Conservation (phyloP, 2,113 vertebrate species). For the Carassius gibelio region DNA sequence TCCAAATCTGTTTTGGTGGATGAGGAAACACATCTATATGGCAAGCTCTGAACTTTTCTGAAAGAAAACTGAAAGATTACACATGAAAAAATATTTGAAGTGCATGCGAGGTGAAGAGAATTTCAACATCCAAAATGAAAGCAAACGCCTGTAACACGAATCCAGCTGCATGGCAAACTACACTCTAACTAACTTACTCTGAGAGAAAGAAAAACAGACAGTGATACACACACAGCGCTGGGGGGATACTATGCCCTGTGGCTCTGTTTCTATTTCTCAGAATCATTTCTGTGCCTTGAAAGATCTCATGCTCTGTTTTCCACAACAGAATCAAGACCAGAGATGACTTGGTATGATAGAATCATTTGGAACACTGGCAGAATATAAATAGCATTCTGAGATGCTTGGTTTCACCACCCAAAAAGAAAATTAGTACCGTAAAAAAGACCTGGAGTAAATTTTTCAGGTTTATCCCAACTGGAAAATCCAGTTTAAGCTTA, state of each 20-base stretch:
- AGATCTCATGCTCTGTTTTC: slow-evolving; percentile 18
- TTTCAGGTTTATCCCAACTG: background rate
- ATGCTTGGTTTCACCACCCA: background rate
- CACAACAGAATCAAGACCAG: slow-evolving; percentile 25
- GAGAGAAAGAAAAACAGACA: background rate
- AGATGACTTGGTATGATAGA: slow-evolving; percentile 21
- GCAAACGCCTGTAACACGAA: background rate
- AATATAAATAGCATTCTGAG: background rate
- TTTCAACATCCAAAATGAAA: background rate
- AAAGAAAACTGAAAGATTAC: background rate
- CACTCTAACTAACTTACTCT: background rate
- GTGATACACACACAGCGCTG: background rate
- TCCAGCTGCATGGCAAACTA: background rate
- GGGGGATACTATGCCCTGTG: slow-evolving; percentile 18
- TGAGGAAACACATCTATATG: background rate
- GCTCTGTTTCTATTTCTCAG: slow-evolving; percentile 28
- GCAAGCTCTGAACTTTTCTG: background rate
- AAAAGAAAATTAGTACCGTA: background rate
- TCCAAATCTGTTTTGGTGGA: background rate
- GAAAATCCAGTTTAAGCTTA: background rate
- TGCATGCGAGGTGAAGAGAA: background rate
- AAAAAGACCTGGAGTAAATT: background rate
- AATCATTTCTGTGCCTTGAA: slow-evolving; percentile 18
- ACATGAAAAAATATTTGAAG: background rate
- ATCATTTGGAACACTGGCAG: background rate